Evolutionary conservation across 2,113 vertebrate species (phyloP).

Genomic region (Erinaceus europaeus): DNA sequence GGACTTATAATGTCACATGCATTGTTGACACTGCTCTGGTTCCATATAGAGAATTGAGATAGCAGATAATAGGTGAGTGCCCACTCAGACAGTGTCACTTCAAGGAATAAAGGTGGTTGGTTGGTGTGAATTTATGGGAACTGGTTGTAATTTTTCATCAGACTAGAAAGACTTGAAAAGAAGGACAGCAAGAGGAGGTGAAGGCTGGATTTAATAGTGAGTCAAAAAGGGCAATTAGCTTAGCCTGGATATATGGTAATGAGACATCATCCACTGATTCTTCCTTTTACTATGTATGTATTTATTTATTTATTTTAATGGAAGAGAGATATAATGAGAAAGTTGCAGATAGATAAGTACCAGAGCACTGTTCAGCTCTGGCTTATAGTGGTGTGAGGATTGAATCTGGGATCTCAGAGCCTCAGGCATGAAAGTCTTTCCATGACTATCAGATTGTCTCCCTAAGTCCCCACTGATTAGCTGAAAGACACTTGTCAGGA

Average conservation of each 20-base stretch:
- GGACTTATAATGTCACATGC: no score
- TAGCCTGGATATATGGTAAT: background rate
- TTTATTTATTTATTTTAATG: no score
- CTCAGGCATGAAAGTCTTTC: no score
- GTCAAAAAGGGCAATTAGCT: background rate
- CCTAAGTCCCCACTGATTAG: no score
- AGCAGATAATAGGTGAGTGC: background rate
- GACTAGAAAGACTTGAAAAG: background rate
- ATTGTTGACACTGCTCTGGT: slow-evolving; percentile 62
- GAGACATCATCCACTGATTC: accelerated
- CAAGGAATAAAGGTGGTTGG: background rate
- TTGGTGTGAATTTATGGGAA: background rate
- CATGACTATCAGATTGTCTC: no score
- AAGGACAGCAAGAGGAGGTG: background rate
- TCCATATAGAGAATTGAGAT: slow-evolving; percentile 21
- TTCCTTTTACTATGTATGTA: no score
- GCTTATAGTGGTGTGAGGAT: no score
- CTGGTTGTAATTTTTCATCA: slow-evolving; percentile 6
- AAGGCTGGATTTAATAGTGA: background rate
- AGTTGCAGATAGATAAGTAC: no score
- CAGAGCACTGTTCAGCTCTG: no score
- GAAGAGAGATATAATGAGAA: no score
- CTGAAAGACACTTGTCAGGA: no score
- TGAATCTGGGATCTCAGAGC: no score
- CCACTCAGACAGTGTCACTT: background rate